A percentile compares a stretch with the other conserved stretches of the same genome.
Evolutionary conservation across 2,888 invertebrate genomes (phyloP).

Genomic region (Epistrophe eligans): DNA sequence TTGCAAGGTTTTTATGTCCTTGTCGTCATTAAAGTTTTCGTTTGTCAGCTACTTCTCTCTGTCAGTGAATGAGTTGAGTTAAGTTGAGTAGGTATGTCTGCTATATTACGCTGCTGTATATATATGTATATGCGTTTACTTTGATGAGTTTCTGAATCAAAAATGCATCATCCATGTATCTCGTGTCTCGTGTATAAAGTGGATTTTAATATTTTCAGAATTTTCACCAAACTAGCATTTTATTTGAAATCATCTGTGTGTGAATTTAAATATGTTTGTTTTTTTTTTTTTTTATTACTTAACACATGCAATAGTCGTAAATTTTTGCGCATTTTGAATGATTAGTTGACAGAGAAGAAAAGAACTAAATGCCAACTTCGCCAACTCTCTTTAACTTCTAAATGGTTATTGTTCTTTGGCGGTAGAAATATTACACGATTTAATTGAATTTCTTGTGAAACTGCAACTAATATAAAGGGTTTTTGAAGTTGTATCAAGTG

Average conservation of each 20-base stretch:
- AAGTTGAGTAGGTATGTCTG: not conserved
- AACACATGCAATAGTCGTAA: conserved; percentile 14
- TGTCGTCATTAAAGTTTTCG: conserved; percentile 38
- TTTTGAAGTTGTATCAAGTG: not conserved
- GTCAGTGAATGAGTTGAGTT: not conserved
- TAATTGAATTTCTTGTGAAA: conserved; percentile 8
- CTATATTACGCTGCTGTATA: not conserved
- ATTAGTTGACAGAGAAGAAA: not conserved
- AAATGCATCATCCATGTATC: conserved; percentile 26
- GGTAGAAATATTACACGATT: not conserved
- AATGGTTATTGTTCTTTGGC: not conserved
- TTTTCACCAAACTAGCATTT: conserved; percentile 11
- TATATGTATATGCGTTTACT: conserved; percentile 14
- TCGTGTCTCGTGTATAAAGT: not conserved
- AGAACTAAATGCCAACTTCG: not conserved
- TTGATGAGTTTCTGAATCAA: conserved; percentile 38
- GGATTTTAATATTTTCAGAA: conserved; percentile 14
- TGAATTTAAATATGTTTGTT: conserved; percentile 25
- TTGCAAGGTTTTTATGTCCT: conserved; percentile 43
- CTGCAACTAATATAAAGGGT: not conserved
- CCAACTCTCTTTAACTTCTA: not conserved
- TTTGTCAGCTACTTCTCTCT: conserved; percentile 36
- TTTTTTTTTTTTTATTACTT: conserved; percentile 1
- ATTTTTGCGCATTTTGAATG: conserved; percentile 4
- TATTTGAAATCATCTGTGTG: conserved; percentile 28